phyloP scores from a whole-genome alignment of 1,140 invertebrate genomes.

The Diorhabda sublineata region DNA sequence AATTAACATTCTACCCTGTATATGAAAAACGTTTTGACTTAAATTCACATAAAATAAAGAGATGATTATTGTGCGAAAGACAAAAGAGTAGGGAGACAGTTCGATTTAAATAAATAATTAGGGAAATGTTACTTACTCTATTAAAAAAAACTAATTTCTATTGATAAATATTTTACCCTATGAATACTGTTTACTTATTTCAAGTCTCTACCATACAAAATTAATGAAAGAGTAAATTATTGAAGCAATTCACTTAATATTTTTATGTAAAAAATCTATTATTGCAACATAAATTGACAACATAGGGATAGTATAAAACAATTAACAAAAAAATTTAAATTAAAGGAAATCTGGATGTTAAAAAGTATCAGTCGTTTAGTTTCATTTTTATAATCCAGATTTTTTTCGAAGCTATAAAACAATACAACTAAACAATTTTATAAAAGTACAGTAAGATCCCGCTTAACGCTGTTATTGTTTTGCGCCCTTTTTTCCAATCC shows the following conservation, averaged over 20 bases:
- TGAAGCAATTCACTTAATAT: too few species aligned
- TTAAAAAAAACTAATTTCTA: conserved; percentile 14
- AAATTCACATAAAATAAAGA: conserved; percentile 9
- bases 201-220: conserved; percentile 7
- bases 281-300: too few species aligned
- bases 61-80: conserved; percentile 13
- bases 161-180: conserved; percentile 15
- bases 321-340: neutral
- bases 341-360: neutral
- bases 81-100: neutral
- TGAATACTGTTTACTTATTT: conserved; percentile 20
- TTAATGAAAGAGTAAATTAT: neutral
- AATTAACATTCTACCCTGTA: conserved; percentile 20
- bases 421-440: too few species aligned
- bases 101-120: neutral
- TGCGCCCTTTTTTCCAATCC: too few species aligned
- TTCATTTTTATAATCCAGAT: conserved; percentile 1
- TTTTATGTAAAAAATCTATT: too few species aligned
- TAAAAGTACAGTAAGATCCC: too few species aligned
- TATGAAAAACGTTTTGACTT: conserved; percentile 12
- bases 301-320: neutral
- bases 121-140: conserved; percentile 6
- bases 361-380: neutral
- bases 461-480: too few species aligned
- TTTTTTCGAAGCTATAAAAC: neutral